Conservation (phyloP, 2,888 invertebrate species). For the Eumerus sabulonum region DNA sequence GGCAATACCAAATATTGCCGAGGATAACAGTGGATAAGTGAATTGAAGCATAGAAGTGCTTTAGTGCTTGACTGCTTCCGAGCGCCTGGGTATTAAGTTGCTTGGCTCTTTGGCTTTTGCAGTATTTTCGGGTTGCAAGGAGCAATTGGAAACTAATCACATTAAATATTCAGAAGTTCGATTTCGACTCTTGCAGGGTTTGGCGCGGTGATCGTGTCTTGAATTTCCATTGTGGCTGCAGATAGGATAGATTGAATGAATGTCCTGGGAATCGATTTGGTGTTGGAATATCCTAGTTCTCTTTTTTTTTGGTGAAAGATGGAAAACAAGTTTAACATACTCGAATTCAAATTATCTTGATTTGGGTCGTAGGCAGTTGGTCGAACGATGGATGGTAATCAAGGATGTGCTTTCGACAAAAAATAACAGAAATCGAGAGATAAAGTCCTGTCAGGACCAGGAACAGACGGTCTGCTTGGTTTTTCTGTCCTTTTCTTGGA, state of each 20-base stretch:
- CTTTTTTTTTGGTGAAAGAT: too few species aligned
- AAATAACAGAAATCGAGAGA: too few species aligned
- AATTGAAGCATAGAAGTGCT: conserved; percentile 48
- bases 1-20: conserved; percentile 6
- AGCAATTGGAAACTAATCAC: conserved; percentile 58
- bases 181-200: background rate
- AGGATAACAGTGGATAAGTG: conserved; percentile 40
- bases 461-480: too few species aligned
- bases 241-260: background rate
- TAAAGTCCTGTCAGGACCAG: too few species aligned
- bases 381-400: too few species aligned
- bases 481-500: too few species aligned
- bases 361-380: too few species aligned
- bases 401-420: too few species aligned
- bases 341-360: too few species aligned
- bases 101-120: too few species aligned
- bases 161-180: conserved; percentile 52
- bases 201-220: background rate
- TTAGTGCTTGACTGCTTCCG: conserved; percentile 2
- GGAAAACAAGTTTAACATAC: too few species aligned
- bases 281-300: background rate
- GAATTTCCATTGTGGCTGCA: background rate
- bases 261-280: background rate
- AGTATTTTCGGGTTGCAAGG: conserved; percentile 12
- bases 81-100: too few species aligned